Base-by-base conservation (phyloP, 35 echinoderm and acorn worm species). In the Nesometra sesokonis region DNA sequence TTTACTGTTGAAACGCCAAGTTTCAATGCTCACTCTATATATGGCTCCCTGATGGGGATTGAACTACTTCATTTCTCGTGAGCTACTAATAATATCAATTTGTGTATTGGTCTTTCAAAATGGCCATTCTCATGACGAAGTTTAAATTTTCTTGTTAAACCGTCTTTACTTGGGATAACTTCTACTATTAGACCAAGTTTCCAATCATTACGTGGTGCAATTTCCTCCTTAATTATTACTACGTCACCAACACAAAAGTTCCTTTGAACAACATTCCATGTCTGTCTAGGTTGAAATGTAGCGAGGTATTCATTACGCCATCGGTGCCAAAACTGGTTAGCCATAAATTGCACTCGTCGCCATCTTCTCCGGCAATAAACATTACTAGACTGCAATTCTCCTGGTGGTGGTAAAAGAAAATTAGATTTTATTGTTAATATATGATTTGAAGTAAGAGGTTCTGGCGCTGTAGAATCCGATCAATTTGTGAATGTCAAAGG, bases 391-490 rank as follows among this genome's bases (percentile, higher is more conserved):
- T 84, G 87, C 30, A 93, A 93, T 47, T 82, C 80, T 17, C 91
- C 91, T 33, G 91, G 91, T 43, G 87, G 91, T 67, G 91, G 91
- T 0, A 93, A 34, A 29, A 93, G 36, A 17, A 93, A 67, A 80
- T 89, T 89, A 17, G 91, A 33, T 34, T 93, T 93, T 87, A 89
- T 88, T 17, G 86, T 88, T 0, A 92, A 77, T 23, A 92, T 32
- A 37, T 92, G 90, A 67, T 88, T 92, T 34, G 86, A 86, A 15
- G 91, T 88, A 0, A 92, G 36, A 9, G 91, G 86, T 36, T 92
- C 91, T 36, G 77, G 47, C 23, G 86, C 36, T 34, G 80, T 78
- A 40, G 81, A 47, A 80, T 87, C 88, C 27, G 31, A 33, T 0
- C 13, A 1, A 86, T 57, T 86, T 3, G 1, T 34, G 0, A 36